Conservation (phyloP, 2,888 invertebrate genomes). For the Philopedon plagiatum region DNA sequence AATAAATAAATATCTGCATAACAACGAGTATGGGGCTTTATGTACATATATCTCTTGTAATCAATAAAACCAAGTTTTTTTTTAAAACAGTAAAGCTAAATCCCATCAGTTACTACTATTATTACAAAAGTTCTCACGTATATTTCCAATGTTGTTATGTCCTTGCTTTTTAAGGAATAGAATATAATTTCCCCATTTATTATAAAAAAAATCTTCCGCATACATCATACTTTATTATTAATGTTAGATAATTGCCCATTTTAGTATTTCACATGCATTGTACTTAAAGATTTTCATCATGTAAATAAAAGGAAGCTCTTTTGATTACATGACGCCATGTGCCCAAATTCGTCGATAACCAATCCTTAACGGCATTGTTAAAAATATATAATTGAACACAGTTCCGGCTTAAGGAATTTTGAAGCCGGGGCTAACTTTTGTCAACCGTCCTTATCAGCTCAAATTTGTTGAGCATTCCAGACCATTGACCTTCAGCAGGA, state of each 20-base stretch:
- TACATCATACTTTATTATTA: background rate
- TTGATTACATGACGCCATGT: conserved; percentile 15
- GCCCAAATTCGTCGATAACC: background rate
- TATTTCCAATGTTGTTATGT: background rate
- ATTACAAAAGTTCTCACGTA: too few relatives aligned
- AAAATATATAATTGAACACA: background rate
- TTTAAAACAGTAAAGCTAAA: too few relatives aligned
- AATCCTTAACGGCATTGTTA: background rate
- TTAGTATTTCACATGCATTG: conserved; percentile 6
- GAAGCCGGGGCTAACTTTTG: too few relatives aligned
- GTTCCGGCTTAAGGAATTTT: too few relatives aligned
- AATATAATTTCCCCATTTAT: background rate
- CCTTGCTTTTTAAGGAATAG: conserved; percentile 2
- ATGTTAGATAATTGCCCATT: background rate
- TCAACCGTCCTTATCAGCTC: too few relatives aligned
- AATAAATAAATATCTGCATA: too few relatives aligned
- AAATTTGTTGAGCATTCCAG: too few relatives aligned
- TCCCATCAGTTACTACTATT: too few relatives aligned
- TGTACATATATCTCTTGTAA: too few relatives aligned
- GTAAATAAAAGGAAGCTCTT: conserved; percentile 6
- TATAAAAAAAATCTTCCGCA: conserved; percentile 3
- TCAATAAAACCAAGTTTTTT: too few relatives aligned
- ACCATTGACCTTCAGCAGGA: too few relatives aligned
- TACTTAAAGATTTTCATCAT: conserved; percentile 4
- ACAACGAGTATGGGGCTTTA: too few relatives aligned